Evolutionary conservation across 2,797 vertebrate genomes (phyloP).

Genomic region (Neosalanx taihuensis): DNA sequence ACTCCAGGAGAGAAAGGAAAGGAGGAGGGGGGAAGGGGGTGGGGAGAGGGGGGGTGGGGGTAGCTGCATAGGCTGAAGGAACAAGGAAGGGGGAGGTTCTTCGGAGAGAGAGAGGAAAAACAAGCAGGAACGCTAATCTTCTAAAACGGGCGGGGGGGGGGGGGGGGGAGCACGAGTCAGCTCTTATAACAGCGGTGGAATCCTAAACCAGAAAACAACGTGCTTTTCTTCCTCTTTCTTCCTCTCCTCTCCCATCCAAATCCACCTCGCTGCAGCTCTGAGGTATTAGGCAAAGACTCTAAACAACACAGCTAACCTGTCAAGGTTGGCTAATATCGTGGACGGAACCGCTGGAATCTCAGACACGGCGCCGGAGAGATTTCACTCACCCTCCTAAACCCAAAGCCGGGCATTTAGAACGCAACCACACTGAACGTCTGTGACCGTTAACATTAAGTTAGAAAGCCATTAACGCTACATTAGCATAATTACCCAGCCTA

Average conservation of each 20-base stretch:
- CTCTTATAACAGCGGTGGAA: slow-evolving; percentile 44
- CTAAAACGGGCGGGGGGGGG: slow-evolving; percentile 32
- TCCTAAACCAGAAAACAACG: slow-evolving; percentile 45
- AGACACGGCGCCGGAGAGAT: slow-evolving; percentile 31
- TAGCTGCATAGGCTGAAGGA: slow-evolving; percentile 18
- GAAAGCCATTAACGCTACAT: slow-evolving; percentile 67
- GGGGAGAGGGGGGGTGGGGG: slow-evolving; percentile 4
- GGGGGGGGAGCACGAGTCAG: slow-evolving; percentile 44
- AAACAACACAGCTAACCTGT: not conserved
- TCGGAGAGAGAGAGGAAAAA: slow-evolving; percentile 8
- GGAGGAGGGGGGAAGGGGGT: not conserved
- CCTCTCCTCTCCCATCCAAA: slow-evolving; percentile 25
- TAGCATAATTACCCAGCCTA: slow-evolving; percentile 65
- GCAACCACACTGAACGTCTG: slow-evolving; percentile 49
- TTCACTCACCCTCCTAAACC: slow-evolving; percentile 46
- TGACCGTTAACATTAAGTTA: slow-evolving; percentile 62
- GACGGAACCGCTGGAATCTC: slow-evolving; percentile 31
- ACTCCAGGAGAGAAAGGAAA: not conserved
- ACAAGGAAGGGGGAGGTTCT: slow-evolving; percentile 18
- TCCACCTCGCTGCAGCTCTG: slow-evolving; percentile 12
- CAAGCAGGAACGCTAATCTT: slow-evolving; percentile 47
- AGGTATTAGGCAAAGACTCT: not conserved
- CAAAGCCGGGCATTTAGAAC: slow-evolving; percentile 60
- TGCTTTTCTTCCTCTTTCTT: slow-evolving; percentile 1
- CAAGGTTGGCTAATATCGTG: slow-evolving; percentile 25